Evolutionary conservation across 2,113 vertebrate genomes (phyloP).

Genomic region (Hypocryptadius cinnamomeus): DNA sequence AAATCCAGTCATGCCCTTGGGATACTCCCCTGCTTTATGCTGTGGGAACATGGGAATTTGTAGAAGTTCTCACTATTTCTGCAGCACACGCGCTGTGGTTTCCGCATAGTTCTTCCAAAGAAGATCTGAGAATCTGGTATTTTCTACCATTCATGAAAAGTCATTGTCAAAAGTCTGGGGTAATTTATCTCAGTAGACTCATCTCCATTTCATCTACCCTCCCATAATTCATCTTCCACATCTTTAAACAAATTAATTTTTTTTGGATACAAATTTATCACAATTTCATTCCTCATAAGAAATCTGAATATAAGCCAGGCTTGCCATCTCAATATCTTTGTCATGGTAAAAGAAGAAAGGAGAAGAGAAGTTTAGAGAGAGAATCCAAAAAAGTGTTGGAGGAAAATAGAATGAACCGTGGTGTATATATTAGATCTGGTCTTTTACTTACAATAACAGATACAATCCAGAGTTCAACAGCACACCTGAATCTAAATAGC

Average conservation of each 20-base stretch:
- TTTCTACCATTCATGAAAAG: neutral
- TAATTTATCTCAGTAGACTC: neutral
- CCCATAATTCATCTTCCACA: neutral
- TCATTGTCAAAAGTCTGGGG: neutral
- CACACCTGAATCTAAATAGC: neutral
- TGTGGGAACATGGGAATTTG: neutral
- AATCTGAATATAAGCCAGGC: neutral
- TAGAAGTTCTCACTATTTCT: neutral
- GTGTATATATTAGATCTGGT: neutral
- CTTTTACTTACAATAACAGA: neutral
- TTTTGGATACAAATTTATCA: neutral
- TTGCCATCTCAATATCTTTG: neutral
- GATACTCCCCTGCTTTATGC: neutral
- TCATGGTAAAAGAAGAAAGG: neutral
- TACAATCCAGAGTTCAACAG: neutral
- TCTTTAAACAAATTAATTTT: neutral
- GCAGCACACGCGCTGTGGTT: neutral
- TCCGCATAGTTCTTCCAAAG: neutral
- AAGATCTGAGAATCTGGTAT: neutral
- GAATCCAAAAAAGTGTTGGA: neutral
- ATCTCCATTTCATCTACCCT: neutral
- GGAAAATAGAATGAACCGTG: neutral
- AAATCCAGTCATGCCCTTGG: neutral
- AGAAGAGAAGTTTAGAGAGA: neutral
- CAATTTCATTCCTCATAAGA: neutral